Evolutionary conservation across 2,888 invertebrate genomes (phyloP).

Genomic region (Caenorhabditis angaria): DNA sequence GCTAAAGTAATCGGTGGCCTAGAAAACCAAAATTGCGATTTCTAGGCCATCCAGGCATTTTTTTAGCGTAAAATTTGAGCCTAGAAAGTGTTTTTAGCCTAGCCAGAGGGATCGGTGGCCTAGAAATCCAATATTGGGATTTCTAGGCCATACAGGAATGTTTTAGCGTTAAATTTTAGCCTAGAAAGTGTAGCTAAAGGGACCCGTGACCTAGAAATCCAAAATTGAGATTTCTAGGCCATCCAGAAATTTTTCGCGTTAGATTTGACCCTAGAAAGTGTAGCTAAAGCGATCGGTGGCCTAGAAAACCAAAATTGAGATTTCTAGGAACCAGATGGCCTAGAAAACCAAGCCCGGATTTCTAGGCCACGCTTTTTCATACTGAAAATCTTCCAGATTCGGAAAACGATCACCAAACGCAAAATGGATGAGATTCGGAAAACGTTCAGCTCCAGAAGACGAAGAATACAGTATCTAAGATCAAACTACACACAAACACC

Average conservation of each 20-base stretch:
- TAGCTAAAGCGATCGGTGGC: not conserved
- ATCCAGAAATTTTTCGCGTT: not conserved
- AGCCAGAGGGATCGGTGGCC: too few relatives aligned
- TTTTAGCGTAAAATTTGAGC: not conserved
- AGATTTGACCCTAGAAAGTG: not conserved
- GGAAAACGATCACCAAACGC: constrained; percentile 65
- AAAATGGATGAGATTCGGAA: constrained; percentile 69
- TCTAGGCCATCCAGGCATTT: not conserved
- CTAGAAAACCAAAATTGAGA: not conserved
- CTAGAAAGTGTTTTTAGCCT: too few relatives aligned
- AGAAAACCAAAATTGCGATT: not conserved
- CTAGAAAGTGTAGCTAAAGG: not conserved
- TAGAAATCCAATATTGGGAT: not conserved
- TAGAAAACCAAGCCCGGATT: not conserved
- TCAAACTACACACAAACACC: not conserved
- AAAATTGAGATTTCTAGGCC: not conserved
- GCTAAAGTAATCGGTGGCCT: not conserved
- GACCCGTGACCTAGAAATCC: not conserved
- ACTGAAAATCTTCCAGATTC: constrained; percentile 45
- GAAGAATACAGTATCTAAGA: not conserved
- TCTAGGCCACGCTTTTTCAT: constrained; percentile 9
- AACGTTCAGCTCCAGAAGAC: constrained; percentile 28
- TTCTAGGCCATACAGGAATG: not conserved
- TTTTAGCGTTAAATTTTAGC: too few relatives aligned
- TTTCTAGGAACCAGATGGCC: not conserved